Evolutionary conservation across 2,113 vertebrate genomes (phyloP).

Genomic region (Speoplatyrhinus poulsoni): DNA sequence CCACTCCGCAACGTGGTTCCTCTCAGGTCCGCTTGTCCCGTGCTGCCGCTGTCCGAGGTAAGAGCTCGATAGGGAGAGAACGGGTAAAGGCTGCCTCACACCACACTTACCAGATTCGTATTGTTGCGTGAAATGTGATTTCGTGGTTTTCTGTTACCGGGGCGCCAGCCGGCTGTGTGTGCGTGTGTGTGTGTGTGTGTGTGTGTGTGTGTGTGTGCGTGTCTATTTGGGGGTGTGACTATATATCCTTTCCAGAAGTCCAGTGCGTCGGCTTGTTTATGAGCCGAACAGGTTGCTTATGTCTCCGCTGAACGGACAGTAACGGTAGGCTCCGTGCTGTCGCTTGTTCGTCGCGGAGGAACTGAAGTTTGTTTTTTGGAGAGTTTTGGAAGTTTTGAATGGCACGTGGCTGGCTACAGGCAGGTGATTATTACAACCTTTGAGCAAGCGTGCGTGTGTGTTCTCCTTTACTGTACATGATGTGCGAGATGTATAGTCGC

Average conservation of each 20-base stretch:
- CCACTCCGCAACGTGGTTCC: conserved; percentile 96
- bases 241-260: conserved; percentile 42
- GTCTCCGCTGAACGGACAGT: background rate
- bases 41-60: conserved; percentile 78
- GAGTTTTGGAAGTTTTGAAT: conserved; percentile 2
- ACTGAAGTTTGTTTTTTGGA: background rate
- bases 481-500: conserved; percentile 5
- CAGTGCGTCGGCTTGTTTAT: conserved; percentile 52
- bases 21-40: conserved; percentile 85
- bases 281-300: conserved; percentile 39
- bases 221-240: conserved; percentile 71
- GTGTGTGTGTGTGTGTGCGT: conserved; percentile 27
- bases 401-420: background rate
- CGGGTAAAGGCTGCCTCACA: conserved; percentile 70
- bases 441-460: background rate
- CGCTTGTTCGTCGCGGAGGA: conserved; percentile 6
- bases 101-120: too few relatives aligned
- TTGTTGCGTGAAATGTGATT: too few relatives aligned
- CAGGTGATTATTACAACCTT: conserved; percentile 4
- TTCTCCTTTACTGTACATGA: background rate
- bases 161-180: conserved; percentile 21
- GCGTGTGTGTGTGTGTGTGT: too few relatives aligned
- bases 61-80: conserved; percentile 37
- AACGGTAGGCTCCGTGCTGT: background rate
- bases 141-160: too few relatives aligned